A percentile compares a stretch with the other conserved stretches of the same genome.
phyloP scores from a whole-genome alignment of 2,888 invertebrate genomes.

The Danaus chrysippus region DNA sequence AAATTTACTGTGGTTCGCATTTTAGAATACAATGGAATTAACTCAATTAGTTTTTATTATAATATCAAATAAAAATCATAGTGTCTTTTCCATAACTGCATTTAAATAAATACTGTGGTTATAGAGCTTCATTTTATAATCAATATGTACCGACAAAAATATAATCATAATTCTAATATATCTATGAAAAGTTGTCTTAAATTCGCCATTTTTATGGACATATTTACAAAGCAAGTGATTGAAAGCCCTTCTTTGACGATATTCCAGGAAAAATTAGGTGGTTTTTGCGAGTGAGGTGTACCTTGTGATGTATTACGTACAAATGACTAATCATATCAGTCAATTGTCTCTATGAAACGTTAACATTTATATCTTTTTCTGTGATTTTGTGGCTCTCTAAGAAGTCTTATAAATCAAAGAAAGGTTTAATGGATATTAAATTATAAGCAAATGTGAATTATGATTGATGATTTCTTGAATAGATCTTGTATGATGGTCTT shows the following conservation, averaged over 20 bases:
- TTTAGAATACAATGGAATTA: no score
- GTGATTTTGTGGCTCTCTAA: background rate
- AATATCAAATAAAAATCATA: no score
- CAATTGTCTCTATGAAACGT: background rate
- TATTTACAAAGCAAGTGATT: slow-evolving; percentile 54
- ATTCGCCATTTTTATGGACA: slow-evolving; percentile 14
- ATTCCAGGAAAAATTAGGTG: slow-evolving; percentile 65
- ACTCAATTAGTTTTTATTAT: no score
- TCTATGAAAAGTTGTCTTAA: background rate
- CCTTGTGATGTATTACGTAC: slow-evolving; percentile 46
- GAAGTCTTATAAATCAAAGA: background rate
- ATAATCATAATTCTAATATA: background rate
- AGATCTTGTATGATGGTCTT: no score
- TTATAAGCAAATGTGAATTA: background rate
- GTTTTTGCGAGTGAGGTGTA: slow-evolving; percentile 61
- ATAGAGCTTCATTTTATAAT: no score
- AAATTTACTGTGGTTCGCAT: no score
- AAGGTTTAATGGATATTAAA: background rate
- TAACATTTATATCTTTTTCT: slow-evolving; percentile 4
- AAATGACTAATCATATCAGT: slow-evolving; percentile 32
- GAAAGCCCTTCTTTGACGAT: slow-evolving; percentile 70
- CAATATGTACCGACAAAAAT: no score
- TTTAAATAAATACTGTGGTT: no score
- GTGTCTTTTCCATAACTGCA: no score
- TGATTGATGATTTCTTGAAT: background rate